Evolutionary conservation across 1,140 invertebrate species (phyloP).

Genomic region (Diabrotica undecimpunctata): DNA sequence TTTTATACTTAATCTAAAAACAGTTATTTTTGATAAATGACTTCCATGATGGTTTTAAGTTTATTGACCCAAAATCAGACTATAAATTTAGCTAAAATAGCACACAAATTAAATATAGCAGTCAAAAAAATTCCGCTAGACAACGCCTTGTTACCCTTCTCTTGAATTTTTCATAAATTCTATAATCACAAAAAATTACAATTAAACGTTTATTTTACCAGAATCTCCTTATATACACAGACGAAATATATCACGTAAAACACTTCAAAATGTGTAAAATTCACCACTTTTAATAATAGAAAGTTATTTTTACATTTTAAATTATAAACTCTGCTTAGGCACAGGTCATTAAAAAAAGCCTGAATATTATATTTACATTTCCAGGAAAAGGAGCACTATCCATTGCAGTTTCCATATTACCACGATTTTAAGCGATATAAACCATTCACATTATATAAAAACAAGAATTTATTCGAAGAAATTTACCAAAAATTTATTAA

Average conservation of each 20-base stretch:
- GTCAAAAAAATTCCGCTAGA: background rate
- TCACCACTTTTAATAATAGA: conserved; percentile 16
- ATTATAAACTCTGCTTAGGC: conserved; percentile 14
- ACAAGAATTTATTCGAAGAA: background rate
- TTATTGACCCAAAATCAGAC: too few species aligned
- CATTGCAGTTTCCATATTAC: conserved; percentile 17
- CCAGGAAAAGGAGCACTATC: conserved; percentile 21
- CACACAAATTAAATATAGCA: too few species aligned
- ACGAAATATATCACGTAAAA: background rate
- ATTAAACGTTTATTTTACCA: background rate
- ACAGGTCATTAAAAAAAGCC: conserved; percentile 17
- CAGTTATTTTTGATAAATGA: too few species aligned
- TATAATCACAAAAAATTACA: background rate
- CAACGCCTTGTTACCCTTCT: conserved; percentile 12
- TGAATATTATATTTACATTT: conserved; percentile 19
- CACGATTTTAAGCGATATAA: background rate
- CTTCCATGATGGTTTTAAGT: too few species aligned
- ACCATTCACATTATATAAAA: conserved; percentile 9
- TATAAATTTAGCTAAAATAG: too few species aligned
- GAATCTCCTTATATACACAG: background rate
- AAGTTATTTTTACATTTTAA: conserved; percentile 21
- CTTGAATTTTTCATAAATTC: conserved; percentile 1
- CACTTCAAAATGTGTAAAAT: conserved; percentile 8
- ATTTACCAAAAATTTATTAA: background rate
- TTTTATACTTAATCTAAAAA: too few species aligned